Evolutionary conservation across 2,888 invertebrate genomes (phyloP).

Genomic region (Lasioglossum calceatum): DNA sequence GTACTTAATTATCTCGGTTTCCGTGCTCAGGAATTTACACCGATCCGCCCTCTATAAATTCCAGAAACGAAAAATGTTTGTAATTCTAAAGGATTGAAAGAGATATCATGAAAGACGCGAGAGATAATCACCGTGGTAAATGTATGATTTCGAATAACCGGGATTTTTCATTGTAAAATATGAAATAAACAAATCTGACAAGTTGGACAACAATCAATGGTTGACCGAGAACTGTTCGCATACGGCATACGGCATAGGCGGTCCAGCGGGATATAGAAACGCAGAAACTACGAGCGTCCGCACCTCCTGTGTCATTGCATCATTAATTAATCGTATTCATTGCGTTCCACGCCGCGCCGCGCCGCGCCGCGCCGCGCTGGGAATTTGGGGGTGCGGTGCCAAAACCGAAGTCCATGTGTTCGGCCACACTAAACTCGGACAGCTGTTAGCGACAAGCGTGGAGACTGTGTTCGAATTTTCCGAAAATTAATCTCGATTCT

Average conservation of each 20-base stretch:
- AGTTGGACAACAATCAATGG: slow-evolving; percentile 4
- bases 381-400: slow-evolving; percentile 20
- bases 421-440: slow-evolving; percentile 21
- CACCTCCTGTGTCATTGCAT: slow-evolving; percentile 48
- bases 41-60: no score
- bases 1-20: no score
- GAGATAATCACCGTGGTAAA: not conserved
- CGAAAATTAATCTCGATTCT: slow-evolving; percentile 49
- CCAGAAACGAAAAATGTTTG: no score
- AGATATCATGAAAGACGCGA: not conserved
- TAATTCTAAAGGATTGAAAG: no score
- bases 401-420: slow-evolving; percentile 30
- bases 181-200: slow-evolving; percentile 3
- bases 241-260: no score
- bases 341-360: slow-evolving; percentile 41
- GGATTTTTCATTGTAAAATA: no score
- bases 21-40: no score
- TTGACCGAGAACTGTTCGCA: not conserved
- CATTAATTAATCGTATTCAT: slow-evolving; percentile 70
- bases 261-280: not conserved
- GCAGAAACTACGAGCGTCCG: slow-evolving; percentile 20
- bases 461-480: slow-evolving; percentile 20
- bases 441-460: slow-evolving; percentile 17
- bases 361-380: slow-evolving; percentile 35
- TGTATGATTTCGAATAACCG: not conserved